Base-by-base conservation (phyloP, 1,140 invertebrate species). In the Trichomalopsis sarcophagae region DNA sequence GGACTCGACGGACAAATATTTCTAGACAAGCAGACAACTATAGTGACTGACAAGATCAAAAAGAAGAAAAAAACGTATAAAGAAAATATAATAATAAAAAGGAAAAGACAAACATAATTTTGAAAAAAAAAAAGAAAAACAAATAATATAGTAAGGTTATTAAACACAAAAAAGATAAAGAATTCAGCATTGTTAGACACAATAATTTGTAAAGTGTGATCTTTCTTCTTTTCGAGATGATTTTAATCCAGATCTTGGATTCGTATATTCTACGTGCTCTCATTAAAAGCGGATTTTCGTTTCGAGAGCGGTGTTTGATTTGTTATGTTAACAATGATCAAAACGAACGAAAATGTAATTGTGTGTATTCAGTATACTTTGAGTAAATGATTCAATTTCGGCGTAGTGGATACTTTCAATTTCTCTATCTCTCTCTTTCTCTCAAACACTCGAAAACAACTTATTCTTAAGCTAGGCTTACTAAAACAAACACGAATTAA, bases 11-110 rank as follows among this genome's bases (percentile, higher is more conserved):
- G 80, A 85, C 71, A 82, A 85, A 82, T 71, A 82, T 82, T 85
- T 90, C 91, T 91, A 92, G 80, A 89, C 87, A 93, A 93, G 91
- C 91, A 90, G 85, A 82, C 79, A 85, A 85, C 80, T 82, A 78
- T 78, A 30, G 40, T 80, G 89, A 89, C 88, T 91, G 90, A 90
- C 87, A 82, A 89, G 69, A 85, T 87, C 85, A 88, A 88, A 88
- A 87, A 84, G 14, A 81, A 76, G 77, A 82, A 44, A 82, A 82
- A 88, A 80, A 75, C 36, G 40, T 66, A 82, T 66, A 82, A 85
- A 9, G 69, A 36, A 50, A 71, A 77, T 62, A 0, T n/a, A 86
- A 79, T 27, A 84, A 87, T 83, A 36, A 62, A 14, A 80, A 85
- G 27, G 81, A 68, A 77, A 75, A 87, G 66, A 85, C 14, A 75